A percentile compares a stretch with the other conserved stretches of the same genome.
Evolutionary conservation across 2,113 vertebrate species (phyloP).

Genomic region (Lutjanus erythropterus): DNA sequence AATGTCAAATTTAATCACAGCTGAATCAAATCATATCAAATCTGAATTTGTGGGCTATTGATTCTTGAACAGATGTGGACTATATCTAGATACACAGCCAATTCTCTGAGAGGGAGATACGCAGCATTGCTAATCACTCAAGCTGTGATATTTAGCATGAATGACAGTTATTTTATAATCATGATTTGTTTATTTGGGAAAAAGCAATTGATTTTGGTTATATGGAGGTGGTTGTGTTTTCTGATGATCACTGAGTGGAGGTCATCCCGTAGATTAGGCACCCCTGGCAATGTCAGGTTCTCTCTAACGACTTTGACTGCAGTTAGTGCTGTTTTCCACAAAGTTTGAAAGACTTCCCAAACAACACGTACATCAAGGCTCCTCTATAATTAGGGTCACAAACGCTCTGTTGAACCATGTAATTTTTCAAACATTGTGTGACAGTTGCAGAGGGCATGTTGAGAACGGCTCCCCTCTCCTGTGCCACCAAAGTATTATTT

Average conservation of each 20-base stretch:
- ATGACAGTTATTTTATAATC: not conserved
- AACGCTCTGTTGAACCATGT: conserved; percentile 59
- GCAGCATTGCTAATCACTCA: not conserved
- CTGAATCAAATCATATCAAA: too few species aligned
- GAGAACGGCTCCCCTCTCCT: conserved; percentile 17
- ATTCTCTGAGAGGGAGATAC: not conserved
- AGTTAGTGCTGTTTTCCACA: conserved; percentile 22
- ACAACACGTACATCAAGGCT: conserved; percentile 36
- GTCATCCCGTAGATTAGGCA: not conserved
- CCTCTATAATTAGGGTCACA: conserved; percentile 64
- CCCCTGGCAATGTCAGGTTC: conserved; percentile 25
- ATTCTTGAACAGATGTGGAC: too few species aligned
- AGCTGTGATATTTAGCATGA: too few species aligned
- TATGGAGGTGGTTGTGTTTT: not conserved
- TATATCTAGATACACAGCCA: too few species aligned
- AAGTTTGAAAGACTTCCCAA: conserved; percentile 65
- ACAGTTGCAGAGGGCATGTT: conserved; percentile 51
- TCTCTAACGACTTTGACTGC: conserved; percentile 27
- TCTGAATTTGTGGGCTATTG: too few species aligned
- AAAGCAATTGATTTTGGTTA: not conserved
- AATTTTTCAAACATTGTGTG: conserved; percentile 66
- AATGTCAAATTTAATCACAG: too few species aligned
- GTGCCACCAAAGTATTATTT: conserved; percentile 35
- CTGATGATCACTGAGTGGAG: not conserved
- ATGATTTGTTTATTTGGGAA: not conserved